Evolutionary conservation across 1,140 invertebrate species (phyloP), one percentile per base, ranked within the genome.

Genomic region (Lucilia sericata): DNA sequence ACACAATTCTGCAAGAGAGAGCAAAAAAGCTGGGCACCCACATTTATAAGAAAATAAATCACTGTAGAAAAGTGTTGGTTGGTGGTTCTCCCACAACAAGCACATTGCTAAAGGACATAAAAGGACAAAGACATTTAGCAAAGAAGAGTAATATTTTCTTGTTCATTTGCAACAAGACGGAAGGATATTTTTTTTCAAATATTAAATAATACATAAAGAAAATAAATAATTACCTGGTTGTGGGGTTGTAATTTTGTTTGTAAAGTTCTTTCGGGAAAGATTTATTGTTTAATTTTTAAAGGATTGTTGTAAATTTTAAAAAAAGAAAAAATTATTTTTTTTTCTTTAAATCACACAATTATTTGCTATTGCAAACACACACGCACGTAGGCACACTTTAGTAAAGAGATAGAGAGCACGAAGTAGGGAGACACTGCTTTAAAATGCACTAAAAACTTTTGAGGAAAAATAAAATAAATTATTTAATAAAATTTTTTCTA

Each of bases 81-180:
- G 60, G n/a, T 7, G n/a, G 2, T 70, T 25, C 10, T 70, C 0
- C 7, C 25, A 7, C 55, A n/a, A 17, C n/a, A 7, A 70, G 19
- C 21, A 21, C 65, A 19, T 25, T 70, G 65, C 65, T 70, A 70
- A 70, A 70, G 65, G 65, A 70, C 65, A 70, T 70, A 70, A 70
- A 70, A 70, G 65, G 65, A 70, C 65, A 70, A 70, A 70, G 65
- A 21, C 65, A 70, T 70, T 70, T 70, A 70, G n/a, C n/a, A 70
- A 70, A 70, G 10, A 21, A 70, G 19, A 70, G 65, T 30, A n/a
- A n/a, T 21, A 19, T 12, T 51, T 51, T 51, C 10, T 36, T 4
- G 3, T 36, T 36, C 8, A 36, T 42, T 42, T 42, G 51, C 13
- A 49, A 49, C 13, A 17, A 55, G 51, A 14, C 13, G 17, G 17